phyloP scores from a whole-genome alignment of 2,113 vertebrate species.

The Campylorhamphus procurvoides region DNA sequence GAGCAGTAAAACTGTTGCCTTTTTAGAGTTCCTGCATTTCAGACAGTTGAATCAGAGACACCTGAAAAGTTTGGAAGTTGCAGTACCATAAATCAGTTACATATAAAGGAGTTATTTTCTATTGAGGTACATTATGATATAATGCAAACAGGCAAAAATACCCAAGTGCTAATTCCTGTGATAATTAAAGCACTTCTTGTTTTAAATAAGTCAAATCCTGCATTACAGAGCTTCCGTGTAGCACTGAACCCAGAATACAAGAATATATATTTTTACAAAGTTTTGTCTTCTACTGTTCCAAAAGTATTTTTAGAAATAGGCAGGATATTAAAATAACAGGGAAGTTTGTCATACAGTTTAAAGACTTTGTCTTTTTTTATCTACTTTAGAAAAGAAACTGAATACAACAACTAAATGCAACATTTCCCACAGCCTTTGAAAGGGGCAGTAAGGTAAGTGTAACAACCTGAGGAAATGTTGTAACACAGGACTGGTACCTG shows the following conservation, averaged over 20 bases:
- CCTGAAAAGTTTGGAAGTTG: background rate
- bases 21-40: background rate
- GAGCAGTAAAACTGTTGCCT: background rate
- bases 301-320: background rate
- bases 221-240: background rate
- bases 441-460: background rate
- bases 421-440: background rate
- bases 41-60: background rate
- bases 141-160: background rate
- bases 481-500: background rate
- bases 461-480: background rate
- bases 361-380: background rate
- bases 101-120: background rate
- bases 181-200: background rate
- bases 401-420: accelerated
- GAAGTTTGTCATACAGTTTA: background rate
- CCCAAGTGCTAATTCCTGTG: background rate
- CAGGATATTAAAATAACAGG: background rate
- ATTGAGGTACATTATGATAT: background rate
- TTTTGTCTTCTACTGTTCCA: background rate
- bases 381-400: background rate
- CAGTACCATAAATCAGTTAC: background rate
- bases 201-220: background rate
- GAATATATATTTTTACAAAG: accelerated
- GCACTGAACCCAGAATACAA: background rate